Conservation (phyloP, 2,113 vertebrate species). For the Scartelaos histophorus region DNA sequence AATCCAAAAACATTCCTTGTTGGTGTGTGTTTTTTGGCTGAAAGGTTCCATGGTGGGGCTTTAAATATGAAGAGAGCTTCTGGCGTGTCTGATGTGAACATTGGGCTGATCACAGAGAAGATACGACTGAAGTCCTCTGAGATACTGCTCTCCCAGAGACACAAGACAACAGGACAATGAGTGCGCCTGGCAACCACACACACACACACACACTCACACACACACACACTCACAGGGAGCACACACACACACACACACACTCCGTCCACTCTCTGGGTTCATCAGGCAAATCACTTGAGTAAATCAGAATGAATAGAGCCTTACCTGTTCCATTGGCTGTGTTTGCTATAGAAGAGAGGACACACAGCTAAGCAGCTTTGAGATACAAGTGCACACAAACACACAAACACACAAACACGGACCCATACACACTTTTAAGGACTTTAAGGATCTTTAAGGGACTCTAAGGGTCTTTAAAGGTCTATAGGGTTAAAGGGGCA, state of each 20-base stretch:
- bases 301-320: conserved; percentile 72
- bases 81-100: conserved; percentile 41
- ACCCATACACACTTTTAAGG: conserved; percentile 54
- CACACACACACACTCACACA: too few relatives aligned
- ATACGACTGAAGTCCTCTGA: conserved; percentile 40
- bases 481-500: conserved; percentile 62
- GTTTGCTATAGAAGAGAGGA: conserved; percentile 72
- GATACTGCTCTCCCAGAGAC: conserved; percentile 41
- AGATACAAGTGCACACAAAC: conserved; percentile 55
- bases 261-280: conserved; percentile 64
- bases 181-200: conserved; percentile 43
- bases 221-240: too few relatives aligned
- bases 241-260: too few relatives aligned
- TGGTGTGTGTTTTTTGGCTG: too few relatives aligned
- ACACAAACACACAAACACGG: conserved; percentile 50
- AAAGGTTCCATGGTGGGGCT: neutral
- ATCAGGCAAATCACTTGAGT: conserved; percentile 73
- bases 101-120: conserved; percentile 68
- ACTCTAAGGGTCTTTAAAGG: conserved; percentile 76
- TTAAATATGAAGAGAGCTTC: conserved; percentile 56
- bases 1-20: too few relatives aligned
- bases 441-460: conserved; percentile 41
- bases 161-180: conserved; percentile 48
- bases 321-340: conserved; percentile 73
- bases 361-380: conserved; percentile 73